Evolutionary conservation across 2,797 vertebrate species (phyloP), one percentile per base, ranked within the genome.

Genomic region (Acropternis orthonyx): DNA sequence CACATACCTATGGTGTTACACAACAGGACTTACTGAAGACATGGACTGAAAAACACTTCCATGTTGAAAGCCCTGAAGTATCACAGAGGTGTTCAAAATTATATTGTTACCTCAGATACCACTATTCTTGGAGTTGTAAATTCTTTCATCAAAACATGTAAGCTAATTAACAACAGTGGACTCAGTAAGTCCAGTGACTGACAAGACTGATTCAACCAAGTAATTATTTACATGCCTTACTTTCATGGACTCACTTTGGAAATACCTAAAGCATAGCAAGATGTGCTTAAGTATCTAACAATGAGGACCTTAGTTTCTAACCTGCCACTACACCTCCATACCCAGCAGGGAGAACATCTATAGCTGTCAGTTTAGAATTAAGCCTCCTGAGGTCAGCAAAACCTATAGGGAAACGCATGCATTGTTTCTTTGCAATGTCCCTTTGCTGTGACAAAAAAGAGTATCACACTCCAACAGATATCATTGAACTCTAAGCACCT

Each of bases 1-100:
- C 19, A 79, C 5, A 7, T 0, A 0, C 39, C 41, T 55, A 10
- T 1, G 2, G 18, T 46, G 12, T 48, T 76, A 55, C 3, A 77
- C 28, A 77, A 46, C 10, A 41, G 23, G 28, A 62, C 26, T 68
- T 66, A 69, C 7, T 52, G 19, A 84, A 73, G 13, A 87, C 2
- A 17, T 8, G 4, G 20, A 19, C 59, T 37, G 34, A 69, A 84
- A 72, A 78, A 44, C 14, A 39, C 49, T 66, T 61, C 14, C 24
- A n/a, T n/a, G 3, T 79, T 51, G n/a, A 77, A 89, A 85, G 21
- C 4, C 20, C 44, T 77, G 7, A 18, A 55, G 14, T 59, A 46
- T 14, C 32, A 76, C 9, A 77, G 21, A 68, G 10, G 7, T 49
- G 13, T 43, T 83, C 23, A 92, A 85, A 77, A 46, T 55, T 23